A percentile compares a stretch with the other conserved stretches of the same genome.
Conservation (phyloP, 2,888 invertebrate species). For the Barypeithes pellucidus region DNA sequence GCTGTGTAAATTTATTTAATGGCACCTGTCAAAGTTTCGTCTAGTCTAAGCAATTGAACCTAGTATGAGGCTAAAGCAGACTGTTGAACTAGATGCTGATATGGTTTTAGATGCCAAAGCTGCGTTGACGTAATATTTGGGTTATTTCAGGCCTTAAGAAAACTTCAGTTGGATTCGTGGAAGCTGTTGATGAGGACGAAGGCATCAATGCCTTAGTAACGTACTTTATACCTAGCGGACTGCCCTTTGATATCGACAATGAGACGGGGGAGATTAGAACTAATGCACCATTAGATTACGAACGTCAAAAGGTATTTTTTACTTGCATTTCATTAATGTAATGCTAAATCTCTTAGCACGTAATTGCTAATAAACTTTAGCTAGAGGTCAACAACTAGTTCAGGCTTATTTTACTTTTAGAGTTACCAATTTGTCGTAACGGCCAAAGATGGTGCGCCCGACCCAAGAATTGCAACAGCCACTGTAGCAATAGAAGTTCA, state of each 20-base stretch:
- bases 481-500: slow-evolving; percentile 87
- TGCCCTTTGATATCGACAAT: slow-evolving; percentile 87
- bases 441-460: slow-evolving; percentile 89
- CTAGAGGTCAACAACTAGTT: no score
- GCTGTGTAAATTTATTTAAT: no score
- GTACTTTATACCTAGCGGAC: slow-evolving; percentile 84
- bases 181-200: slow-evolving; percentile 90
- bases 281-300: slow-evolving; percentile 84
- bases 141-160: slow-evolving; percentile 65
- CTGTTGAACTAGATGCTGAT: no score
- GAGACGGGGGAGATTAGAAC: slow-evolving; percentile 86
- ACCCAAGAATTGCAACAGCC: slow-evolving; percentile 89
- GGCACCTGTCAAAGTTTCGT: no score
- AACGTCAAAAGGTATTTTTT: slow-evolving; percentile 82
- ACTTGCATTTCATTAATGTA: no score
- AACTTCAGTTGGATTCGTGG: slow-evolving; percentile 78
- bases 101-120: no score
- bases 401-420: slow-evolving; percentile 68
- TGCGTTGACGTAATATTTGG: background rate
- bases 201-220: slow-evolving; percentile 87
- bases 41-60: no score
- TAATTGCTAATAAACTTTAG: no score
- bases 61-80: no score
- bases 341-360: no score
- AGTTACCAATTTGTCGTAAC: slow-evolving; percentile 89